phyloP scores from a whole-genome alignment of 2,888 invertebrate genomes.

The Clepsis dumicolana region DNA sequence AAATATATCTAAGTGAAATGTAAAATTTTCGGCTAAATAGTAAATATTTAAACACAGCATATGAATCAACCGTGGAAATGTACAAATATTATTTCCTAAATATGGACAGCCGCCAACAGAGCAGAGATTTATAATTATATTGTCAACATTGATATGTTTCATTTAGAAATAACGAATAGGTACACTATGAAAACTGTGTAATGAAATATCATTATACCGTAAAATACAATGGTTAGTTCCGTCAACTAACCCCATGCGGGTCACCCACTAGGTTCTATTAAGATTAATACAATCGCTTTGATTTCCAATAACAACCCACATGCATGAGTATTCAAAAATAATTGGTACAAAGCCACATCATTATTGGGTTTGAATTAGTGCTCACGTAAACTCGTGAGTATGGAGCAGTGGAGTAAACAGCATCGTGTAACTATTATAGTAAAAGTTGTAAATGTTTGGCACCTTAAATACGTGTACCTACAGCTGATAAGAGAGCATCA shows the following conservation, averaged over 20 bases:
- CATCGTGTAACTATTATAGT: slow-evolving; percentile 33
- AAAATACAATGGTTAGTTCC: slow-evolving; percentile 25
- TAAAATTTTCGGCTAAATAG: background rate
- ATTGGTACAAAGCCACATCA: slow-evolving; percentile 5
- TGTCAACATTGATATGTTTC: too few species aligned
- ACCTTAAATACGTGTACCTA: slow-evolving; percentile 35
- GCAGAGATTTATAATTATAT: too few species aligned
- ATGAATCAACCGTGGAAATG: too few species aligned
- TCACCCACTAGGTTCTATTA: slow-evolving; percentile 44
- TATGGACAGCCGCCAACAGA: too few species aligned
- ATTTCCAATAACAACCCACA: slow-evolving; percentile 53
- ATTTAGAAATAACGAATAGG: background rate
- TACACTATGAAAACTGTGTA: background rate
- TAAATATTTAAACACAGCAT: too few species aligned
- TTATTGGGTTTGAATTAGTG: slow-evolving; percentile 2
- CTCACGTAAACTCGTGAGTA: background rate
- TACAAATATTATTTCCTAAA: too few species aligned
- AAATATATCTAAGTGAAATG: too few species aligned
- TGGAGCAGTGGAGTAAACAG: background rate
- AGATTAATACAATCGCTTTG: slow-evolving; percentile 46
- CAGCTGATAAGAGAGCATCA: slow-evolving; percentile 18
- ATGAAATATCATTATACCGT: slow-evolving; percentile 21
- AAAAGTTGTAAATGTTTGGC: slow-evolving; percentile 30
- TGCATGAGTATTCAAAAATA: slow-evolving; percentile 15
- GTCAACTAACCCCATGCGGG: slow-evolving; percentile 47